Conservation (phyloP, 2,113 vertebrate species). For the Indri indri region DNA sequence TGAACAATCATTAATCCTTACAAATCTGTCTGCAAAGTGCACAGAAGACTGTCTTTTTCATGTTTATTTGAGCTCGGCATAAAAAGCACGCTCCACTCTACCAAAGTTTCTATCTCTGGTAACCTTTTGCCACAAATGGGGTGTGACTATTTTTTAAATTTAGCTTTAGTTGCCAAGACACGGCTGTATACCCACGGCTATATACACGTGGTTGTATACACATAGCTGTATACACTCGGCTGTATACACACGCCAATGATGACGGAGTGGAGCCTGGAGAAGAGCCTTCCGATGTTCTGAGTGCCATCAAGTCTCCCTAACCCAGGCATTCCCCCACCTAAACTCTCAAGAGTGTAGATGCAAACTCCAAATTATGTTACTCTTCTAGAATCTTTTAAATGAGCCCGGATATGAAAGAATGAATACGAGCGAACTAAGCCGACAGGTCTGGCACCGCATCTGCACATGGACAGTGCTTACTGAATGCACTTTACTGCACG, state of each 20-base stretch:
- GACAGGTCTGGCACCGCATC: rapidly evolving
- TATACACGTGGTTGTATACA: no score
- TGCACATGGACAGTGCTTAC: rapidly evolving
- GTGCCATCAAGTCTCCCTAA: rapidly evolving
- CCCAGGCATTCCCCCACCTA: neutral
- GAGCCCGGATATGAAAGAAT: neutral
- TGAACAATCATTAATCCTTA: neutral
- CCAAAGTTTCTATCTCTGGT: neutral
- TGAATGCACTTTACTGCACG: rapidly evolving
- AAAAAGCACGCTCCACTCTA: neutral
- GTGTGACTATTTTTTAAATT: neutral
- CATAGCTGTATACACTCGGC: no score
- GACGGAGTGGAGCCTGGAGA: neutral
- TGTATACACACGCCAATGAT: rapidly evolving
- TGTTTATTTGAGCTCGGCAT: neutral
- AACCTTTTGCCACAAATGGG: neutral
- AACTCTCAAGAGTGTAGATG: neutral
- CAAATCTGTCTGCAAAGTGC: neutral
- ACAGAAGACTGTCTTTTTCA: rapidly evolving
- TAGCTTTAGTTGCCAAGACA: neutral
- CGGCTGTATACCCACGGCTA: neutral
- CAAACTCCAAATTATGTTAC: neutral
- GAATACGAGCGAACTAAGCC: rapidly evolving
- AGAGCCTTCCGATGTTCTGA: neutral
- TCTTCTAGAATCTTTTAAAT: neutral